Conservation (phyloP, 2,113 vertebrate genomes). For the Mirounga angustirostris region DNA sequence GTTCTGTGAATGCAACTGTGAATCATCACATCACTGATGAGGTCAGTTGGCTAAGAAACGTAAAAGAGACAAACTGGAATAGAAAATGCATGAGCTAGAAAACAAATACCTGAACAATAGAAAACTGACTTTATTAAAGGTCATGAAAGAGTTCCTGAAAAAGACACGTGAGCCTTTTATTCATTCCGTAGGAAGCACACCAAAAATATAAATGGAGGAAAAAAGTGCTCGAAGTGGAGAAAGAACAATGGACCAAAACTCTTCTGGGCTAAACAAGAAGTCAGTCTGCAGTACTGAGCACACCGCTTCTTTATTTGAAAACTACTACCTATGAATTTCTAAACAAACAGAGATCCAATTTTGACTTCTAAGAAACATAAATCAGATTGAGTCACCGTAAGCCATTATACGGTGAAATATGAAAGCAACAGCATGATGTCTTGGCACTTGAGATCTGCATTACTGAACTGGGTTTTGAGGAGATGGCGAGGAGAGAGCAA, state of each 20-base stretch:
- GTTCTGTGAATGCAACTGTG: slow-evolving; percentile 55
- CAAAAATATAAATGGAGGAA: slow-evolving; percentile 1
- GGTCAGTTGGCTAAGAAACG: slow-evolving; percentile 55
- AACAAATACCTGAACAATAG: background rate
- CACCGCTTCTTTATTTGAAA: slow-evolving; percentile 51
- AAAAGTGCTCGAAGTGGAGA: background rate
- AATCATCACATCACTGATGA: slow-evolving; percentile 56
- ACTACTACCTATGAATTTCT: slow-evolving; percentile 53
- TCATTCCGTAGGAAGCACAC: background rate
- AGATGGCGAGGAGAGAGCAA: background rate
- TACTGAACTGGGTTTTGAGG: slow-evolving; percentile 61
- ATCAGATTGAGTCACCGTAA: slow-evolving; percentile 31
- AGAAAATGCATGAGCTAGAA: slow-evolving; percentile 38
- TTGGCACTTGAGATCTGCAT: slow-evolving; percentile 64
- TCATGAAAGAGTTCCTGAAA: slow-evolving; percentile 39
- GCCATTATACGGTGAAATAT: slow-evolving; percentile 50
- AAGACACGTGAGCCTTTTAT: background rate
- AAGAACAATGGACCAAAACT: background rate
- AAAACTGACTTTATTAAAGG: slow-evolving; percentile 54
- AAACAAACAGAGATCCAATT: slow-evolving; percentile 54
- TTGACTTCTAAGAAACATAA: slow-evolving; percentile 69
- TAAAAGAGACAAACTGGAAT: background rate
- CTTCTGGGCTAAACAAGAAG: slow-evolving; percentile 22
- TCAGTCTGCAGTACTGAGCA: background rate
- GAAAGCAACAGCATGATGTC: slow-evolving; percentile 49